Evolutionary conservation across 2,797 vertebrate genomes (phyloP), one percentile per base, ranked within the genome.

Genomic region (Brachyalestes nurse): DNA sequence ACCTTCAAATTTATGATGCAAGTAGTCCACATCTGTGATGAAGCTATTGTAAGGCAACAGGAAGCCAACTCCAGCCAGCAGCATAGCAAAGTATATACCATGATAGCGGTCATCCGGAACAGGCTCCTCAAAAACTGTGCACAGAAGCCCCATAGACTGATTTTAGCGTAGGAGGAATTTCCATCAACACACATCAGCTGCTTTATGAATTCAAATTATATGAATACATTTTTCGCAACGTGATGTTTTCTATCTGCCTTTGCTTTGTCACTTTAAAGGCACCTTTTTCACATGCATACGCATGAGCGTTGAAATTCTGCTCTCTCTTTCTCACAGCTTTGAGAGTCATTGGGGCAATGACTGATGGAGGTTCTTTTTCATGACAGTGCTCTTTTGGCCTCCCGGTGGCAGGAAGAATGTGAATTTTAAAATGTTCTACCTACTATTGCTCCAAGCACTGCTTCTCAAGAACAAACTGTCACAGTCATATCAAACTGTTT

Each of bases 11-110:
- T 97, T 98, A 80, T 97, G 96, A 81, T 99, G 98, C 83, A 99
- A 93, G 85, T 98, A 98, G 88, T 99, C 98, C 77, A 99, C 98
- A 0, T 98, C 98, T 0, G 97, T 98, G 89, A 99, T 99, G 83
- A 99, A 99, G 81, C 98, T 99, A 92, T 99, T 99, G 93, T 99
- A 99, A 0, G 98, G 98, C 85, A 99, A 94, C 82, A 99, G 95
- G 90, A 99, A 99, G 47, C 98, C 98, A 66, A 98, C 97, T 2
- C 98, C 97, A 0, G 98, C 97, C 90, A 99, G 92, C 74, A 99
- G 91, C 98, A 99, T 99, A 1, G 98, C 97, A 60, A 99, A 99
- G 86, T 99, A 99, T 90, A 99, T 97, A 82, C 97, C 97, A 82
- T 98, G 97, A 92, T 98, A 98, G 85, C 94, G 94, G 90, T 99